Evolutionary conservation across 1,140 invertebrate species (phyloP), one percentile per base, ranked within the genome.

Genomic region (Zaprionus ghesquierei): DNA sequence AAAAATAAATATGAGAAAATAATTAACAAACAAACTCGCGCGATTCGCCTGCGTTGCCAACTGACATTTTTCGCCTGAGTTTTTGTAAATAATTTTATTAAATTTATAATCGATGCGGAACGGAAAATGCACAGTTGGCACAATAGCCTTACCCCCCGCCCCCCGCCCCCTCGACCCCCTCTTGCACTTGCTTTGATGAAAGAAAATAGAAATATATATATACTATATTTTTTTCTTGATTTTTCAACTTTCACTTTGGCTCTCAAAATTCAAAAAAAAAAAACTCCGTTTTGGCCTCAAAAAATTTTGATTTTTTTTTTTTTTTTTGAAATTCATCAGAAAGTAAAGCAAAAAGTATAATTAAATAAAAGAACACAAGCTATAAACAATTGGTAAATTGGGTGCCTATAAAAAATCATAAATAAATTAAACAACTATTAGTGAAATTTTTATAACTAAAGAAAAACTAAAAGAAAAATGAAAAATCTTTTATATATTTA

Each of bases 11-110:
- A n/a, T n/a, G n/a, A 53, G 60, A 50, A 63, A 29, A 15, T 49
- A 44, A 27, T 38, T 6, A 4, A 35, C 20, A n/a, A n/a, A n/a
- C n/a, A n/a, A n/a, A 29, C 27, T 29, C 6, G 23, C 12, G 29
- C 13, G 49, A 41, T 29, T 12, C 22, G 58, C 23, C 49, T 25
- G 22, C 51, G 38, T 44, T 15, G 44, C 18, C 49, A 56, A 44
- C 68, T 76, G 58, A 33, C 54, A 25, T 22, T 63, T 73, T 54
- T 62, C 33, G 75, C 65, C 68, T 29, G 51, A 53, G 71, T 90
- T 89, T 86, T 81, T 89, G 86, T 89, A 89, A 79, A 90, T 87
- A 90, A 90, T 90, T 75, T 90, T 90, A 90, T 90, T 84, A 90
- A 87, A 90, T 87, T 87, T 87, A 77, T 76, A 68, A 75, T 75